Evolutionary conservation across 2,113 vertebrate genomes (phyloP).

Genomic region (Coreoperca whiteheadi): DNA sequence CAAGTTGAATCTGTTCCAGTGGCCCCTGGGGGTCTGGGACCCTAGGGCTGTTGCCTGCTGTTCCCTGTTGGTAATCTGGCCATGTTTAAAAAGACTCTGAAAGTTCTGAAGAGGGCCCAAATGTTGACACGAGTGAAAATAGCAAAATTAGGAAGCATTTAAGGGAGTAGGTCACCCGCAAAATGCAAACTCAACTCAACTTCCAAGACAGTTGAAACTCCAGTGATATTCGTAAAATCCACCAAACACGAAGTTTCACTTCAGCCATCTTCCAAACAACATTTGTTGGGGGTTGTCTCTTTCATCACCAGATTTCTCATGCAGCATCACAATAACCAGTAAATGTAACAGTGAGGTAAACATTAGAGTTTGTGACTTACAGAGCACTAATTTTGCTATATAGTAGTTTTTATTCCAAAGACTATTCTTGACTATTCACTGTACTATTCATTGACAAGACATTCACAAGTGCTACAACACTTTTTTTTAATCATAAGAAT

Average conservation of each 20-base stretch:
- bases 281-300: not conserved
- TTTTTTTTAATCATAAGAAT: not conserved
- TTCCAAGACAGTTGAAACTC: not conserved
- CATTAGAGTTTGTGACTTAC: not conserved
- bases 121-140: not conserved
- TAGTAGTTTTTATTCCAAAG: not conserved
- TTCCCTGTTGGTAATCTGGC: too few species aligned
- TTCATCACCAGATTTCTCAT: not conserved
- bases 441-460: not conserved
- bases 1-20: too few species aligned
- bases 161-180: not conserved
- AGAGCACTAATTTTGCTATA: not conserved
- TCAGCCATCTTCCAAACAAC: not conserved
- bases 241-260: not conserved
- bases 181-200: not conserved
- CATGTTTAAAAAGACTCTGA: too few species aligned
- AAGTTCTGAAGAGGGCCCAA: not conserved
- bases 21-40: too few species aligned
- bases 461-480: too few species aligned
- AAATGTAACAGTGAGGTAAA: not conserved
- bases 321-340: not conserved
- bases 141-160: not conserved
- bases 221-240: not conserved
- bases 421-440: too few species aligned
- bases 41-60: too few species aligned